Percentiles rank a stretch among this genome's conserved stretches.
Evolutionary conservation across 2,797 vertebrate species (phyloP).

Genomic region (Babyrousa celebensis): DNA sequence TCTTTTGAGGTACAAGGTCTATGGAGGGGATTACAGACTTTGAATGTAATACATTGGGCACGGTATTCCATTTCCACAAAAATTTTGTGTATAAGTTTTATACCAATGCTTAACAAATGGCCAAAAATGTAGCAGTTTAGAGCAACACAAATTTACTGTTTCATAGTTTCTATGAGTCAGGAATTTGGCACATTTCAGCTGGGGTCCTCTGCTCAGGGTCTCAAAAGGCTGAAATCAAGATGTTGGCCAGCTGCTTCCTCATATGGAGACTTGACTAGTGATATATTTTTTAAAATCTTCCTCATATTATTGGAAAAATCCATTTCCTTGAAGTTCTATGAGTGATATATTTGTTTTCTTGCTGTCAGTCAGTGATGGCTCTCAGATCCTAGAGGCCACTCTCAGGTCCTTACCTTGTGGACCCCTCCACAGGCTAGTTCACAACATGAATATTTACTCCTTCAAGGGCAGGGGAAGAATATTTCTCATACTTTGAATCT

Average conservation of each 20-base stretch:
- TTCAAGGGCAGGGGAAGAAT: not conserved
- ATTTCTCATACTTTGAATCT: not conserved
- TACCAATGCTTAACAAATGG: slow-evolving; percentile 6
- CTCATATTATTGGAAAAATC: not conserved
- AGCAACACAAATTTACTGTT: not conserved
- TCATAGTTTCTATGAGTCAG: slow-evolving; percentile 5
- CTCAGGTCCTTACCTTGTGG: not conserved
- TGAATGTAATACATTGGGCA: not conserved
- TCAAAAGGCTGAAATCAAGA: not conserved
- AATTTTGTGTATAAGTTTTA: slow-evolving; percentile 20
- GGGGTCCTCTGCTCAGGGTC: slow-evolving; percentile 17
- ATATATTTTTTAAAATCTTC: not conserved
- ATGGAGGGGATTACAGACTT: not conserved
- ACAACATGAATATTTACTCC: not conserved
- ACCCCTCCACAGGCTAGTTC: not conserved
- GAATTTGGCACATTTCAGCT: slow-evolving; percentile 43
- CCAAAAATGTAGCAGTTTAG: slow-evolving; percentile 2
- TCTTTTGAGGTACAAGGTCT: slow-evolving; percentile 9
- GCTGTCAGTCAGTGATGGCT: not conserved
- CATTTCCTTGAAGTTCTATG: not conserved
- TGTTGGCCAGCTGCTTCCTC: not conserved
- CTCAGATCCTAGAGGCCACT: not conserved
- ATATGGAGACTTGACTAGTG: not conserved
- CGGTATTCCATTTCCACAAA: slow-evolving; percentile 1
- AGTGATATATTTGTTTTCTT: not conserved